A percentile compares a stretch with the other conserved stretches of the same genome.
Conservation (phyloP, 1,140 invertebrate species). For the Drosophila tropicalis region DNA sequence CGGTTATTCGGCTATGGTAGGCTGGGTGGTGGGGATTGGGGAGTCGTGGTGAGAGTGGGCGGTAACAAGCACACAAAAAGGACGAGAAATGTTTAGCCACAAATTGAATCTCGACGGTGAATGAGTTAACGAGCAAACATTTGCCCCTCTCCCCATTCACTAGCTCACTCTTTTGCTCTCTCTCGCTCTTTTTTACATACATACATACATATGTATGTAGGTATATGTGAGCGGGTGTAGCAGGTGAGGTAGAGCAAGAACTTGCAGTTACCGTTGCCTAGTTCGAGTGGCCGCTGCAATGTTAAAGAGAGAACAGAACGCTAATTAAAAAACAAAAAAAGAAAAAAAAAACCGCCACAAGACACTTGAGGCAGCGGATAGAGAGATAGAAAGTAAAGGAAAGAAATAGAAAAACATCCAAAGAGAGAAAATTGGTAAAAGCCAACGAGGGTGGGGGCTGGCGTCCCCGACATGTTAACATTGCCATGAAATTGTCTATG, state of each 20-base stretch:
- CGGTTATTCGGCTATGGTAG: too few species aligned
- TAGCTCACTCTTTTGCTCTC: neutral
- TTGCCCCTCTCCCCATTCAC: neutral
- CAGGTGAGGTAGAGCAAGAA: conserved; percentile 16
- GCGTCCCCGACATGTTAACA: conserved; percentile 41
- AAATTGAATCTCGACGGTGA: conserved; percentile 71
- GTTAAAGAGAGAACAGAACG: conserved; percentile 53
- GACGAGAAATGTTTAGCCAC: conserved; percentile 76
- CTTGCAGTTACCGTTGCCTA: conserved; percentile 10
- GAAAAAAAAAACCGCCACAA: conserved; percentile 9
- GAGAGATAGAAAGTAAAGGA: conserved; percentile 32
- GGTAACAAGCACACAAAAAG: conserved; percentile 59
- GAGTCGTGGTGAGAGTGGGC: too few species aligned
- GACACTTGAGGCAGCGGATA: conserved; percentile 56
- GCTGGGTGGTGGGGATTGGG: too few species aligned
- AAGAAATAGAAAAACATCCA: conserved; percentile 28
- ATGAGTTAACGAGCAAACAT: conserved; percentile 63
- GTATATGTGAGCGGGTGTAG: neutral
- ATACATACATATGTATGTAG: neutral
- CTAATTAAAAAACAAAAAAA: conserved; percentile 64
- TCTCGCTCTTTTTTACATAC: too few species aligned
- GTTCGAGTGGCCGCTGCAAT: conserved; percentile 59
- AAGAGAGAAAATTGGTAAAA: conserved; percentile 13
- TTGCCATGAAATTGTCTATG: conserved; percentile 77
- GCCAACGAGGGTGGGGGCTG: neutral